These are phyloP conservation scores for Bucco capensis DNA, from an alignment of 2,113 vertebrate genomes.

Conservation along the genomic window DNA sequence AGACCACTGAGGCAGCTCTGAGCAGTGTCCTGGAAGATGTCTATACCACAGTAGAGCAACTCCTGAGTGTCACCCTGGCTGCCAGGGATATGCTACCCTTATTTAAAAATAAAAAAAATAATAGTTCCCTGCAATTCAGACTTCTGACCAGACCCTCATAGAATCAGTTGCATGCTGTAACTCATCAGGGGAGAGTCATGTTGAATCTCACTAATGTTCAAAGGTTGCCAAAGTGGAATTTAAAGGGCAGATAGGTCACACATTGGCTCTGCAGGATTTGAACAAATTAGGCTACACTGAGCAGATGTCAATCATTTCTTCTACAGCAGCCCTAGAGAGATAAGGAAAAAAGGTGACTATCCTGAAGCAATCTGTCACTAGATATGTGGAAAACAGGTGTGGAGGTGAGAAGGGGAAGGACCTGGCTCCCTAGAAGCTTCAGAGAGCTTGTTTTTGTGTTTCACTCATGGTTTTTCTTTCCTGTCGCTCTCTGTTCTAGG, in stretches of 20 bases:
- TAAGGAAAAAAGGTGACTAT: neutral
- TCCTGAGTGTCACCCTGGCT: neutral
- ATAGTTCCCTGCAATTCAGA: neutral
- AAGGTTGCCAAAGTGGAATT: neutral
- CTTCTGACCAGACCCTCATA: neutral
- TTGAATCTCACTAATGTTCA: neutral
- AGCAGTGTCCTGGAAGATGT: neutral
- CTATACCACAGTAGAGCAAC: neutral
- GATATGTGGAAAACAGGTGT: neutral
- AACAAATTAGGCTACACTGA: neutral
- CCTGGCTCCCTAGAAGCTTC: neutral
- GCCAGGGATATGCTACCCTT: neutral
- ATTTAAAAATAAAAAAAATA: neutral
- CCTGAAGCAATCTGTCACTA: neutral
- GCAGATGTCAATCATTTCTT: neutral
- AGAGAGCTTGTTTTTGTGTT: neutral
- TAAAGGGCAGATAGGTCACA: neutral
- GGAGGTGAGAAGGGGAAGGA: neutral
- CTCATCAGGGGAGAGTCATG: neutral
- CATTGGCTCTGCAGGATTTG: neutral
- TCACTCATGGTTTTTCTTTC: neutral
- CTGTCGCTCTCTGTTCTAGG: conserved; percentile 63
- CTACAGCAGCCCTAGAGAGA: neutral
- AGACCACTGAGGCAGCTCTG: neutral
- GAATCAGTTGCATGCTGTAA: neutral